phyloP scores from a whole-genome alignment of 1,140 invertebrate species.

The Solen grandis region DNA sequence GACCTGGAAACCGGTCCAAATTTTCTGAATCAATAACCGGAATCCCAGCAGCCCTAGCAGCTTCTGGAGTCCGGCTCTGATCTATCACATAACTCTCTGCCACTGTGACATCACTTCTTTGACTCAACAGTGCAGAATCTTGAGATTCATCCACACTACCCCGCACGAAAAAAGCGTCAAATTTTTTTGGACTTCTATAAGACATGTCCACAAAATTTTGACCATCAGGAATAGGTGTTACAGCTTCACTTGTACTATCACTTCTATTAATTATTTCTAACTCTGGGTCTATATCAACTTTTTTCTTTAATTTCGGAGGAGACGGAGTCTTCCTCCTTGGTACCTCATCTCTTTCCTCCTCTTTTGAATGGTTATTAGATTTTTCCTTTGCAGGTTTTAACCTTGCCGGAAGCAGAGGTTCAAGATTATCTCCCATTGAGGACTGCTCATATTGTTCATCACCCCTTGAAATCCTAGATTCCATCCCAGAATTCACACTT shows the following conservation, averaged over 20 bases:
- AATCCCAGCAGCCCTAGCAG: conserved; percentile 72
- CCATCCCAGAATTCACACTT: conserved; percentile 68
- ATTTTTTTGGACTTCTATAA: conserved; percentile 19
- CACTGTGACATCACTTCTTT: conserved; percentile 53
- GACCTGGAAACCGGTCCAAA: background rate
- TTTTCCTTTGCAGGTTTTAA: conserved; percentile 85
- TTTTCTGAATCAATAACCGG: conserved; percentile 68
- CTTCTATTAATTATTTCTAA: conserved; percentile 24
- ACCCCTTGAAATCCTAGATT: conserved; percentile 28
- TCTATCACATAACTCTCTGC: conserved; percentile 68
- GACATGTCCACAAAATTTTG: background rate
- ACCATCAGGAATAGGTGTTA: conserved; percentile 23
- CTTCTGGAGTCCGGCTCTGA: conserved; percentile 61
- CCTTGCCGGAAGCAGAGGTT: conserved; percentile 82
- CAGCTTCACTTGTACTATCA: conserved; percentile 4
- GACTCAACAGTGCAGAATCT: conserved; percentile 11
- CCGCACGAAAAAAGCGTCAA: conserved; percentile 46
- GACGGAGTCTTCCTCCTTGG: conserved; percentile 59
- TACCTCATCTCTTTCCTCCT: conserved; percentile 83
- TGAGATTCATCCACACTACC: conserved; percentile 33
- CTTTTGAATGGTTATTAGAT: conserved; percentile 84
- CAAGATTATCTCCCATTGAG: conserved; percentile 57
- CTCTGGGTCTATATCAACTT: conserved; percentile 37
- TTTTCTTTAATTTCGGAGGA: conserved; percentile 36
- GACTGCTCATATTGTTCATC: background rate